Evolutionary conservation across 1,140 invertebrate genomes (phyloP).

Genomic region (Drosophila sp.): DNA sequence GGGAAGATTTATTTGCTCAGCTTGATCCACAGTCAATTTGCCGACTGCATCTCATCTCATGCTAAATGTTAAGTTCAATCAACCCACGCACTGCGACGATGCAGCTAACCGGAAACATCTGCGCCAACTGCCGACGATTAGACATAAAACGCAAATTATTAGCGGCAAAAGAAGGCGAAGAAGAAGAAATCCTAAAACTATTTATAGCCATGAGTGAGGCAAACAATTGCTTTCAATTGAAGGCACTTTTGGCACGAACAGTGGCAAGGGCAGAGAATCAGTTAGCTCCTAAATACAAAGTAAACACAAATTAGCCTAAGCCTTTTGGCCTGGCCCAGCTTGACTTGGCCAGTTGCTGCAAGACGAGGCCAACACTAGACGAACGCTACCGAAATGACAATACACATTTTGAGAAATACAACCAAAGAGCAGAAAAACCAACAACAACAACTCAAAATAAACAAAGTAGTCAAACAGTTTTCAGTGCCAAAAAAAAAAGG

Average conservation of each 20-base stretch:
- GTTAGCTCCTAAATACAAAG: slow-evolving; percentile 59
- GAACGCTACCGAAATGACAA: slow-evolving; percentile 70
- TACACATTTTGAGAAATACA: slow-evolving; percentile 31
- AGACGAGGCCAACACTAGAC: slow-evolving; percentile 32
- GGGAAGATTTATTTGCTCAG: slow-evolving; percentile 40
- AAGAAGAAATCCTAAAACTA: slow-evolving; percentile 31
- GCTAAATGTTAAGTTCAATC: slow-evolving; percentile 64
- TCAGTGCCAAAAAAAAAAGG: slow-evolving; percentile 61
- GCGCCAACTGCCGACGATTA: slow-evolving; percentile 61
- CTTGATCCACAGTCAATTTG: slow-evolving; percentile 38
- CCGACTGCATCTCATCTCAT: slow-evolving; percentile 2
- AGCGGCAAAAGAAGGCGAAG: slow-evolving; percentile 39
- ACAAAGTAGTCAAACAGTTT: slow-evolving; percentile 46
- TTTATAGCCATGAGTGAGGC: slow-evolving; percentile 67
- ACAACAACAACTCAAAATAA: slow-evolving; percentile 37
- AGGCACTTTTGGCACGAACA: slow-evolving; percentile 45
- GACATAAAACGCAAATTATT: slow-evolving; percentile 70
- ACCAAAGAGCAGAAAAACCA: slow-evolving; percentile 39
- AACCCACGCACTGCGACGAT: slow-evolving; percentile 41
- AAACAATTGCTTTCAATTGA: slow-evolving; percentile 67
- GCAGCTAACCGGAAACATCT: slow-evolving; percentile 71
- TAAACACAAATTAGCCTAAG: slow-evolving; percentile 72
- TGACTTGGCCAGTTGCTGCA: background rate
- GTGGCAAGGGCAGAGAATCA: slow-evolving; percentile 54
- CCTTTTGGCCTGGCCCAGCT: slow-evolving; percentile 42